Evolutionary conservation across 2,888 invertebrate genomes (phyloP).

Genomic region (Brachylomia viminalis): DNA sequence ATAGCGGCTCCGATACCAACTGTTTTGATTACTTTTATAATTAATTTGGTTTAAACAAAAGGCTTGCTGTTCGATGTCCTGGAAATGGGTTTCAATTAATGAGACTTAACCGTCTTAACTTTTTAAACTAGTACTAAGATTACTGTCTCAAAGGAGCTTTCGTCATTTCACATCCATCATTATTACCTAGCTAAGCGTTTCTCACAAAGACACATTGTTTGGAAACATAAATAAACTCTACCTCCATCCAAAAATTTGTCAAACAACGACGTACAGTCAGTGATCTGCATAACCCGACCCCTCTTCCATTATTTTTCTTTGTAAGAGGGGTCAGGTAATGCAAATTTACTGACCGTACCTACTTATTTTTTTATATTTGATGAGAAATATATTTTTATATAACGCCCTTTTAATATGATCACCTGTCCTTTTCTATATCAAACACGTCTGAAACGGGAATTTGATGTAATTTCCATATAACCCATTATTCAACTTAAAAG

Average conservation of each 20-base stretch:
- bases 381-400: background rate
- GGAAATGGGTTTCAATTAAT: constrained; percentile 12
- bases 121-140: background rate
- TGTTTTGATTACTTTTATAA: constrained; percentile 62
- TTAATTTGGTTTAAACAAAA: constrained; percentile 58
- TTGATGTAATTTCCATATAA: background rate
- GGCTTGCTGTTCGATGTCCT: constrained; percentile 9
- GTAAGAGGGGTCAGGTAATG: too few species aligned
- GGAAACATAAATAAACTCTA: too few species aligned
- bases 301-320: too few species aligned
- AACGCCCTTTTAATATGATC: background rate
- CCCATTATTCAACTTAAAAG: background rate
- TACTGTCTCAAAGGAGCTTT: background rate
- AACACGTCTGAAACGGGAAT: background rate
- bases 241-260: too few species aligned
- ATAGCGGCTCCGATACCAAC: constrained; percentile 23
- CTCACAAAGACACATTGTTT: too few species aligned
- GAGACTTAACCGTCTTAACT: background rate
- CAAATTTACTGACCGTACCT: too few species aligned
- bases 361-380: too few species aligned
- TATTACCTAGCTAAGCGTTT: too few species aligned
- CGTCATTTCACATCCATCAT: too few species aligned
- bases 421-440: background rate
- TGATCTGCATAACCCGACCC: too few species aligned
- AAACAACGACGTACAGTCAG: too few species aligned